Conservation (phyloP, 2,113 vertebrate species). For the Stictonetta naevosa region DNA sequence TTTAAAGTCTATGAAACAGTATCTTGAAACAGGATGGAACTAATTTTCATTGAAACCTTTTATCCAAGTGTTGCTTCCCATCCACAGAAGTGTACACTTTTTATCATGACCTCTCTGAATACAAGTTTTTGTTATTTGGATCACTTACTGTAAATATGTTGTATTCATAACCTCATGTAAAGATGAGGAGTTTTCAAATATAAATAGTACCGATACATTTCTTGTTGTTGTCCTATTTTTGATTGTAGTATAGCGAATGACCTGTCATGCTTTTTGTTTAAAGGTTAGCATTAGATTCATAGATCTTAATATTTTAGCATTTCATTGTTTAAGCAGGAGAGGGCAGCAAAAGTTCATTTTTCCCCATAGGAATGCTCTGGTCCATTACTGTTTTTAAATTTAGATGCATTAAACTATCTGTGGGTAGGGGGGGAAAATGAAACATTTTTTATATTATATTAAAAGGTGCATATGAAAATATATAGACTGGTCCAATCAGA, state of each 20-base stretch:
- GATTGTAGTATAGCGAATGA: constrained; percentile 71
- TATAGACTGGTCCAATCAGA: constrained; percentile 67
- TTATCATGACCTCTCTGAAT: constrained; percentile 48
- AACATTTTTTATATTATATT: constrained; percentile 71
- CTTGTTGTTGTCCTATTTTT: constrained; percentile 78
- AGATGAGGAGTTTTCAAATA: constrained; percentile 78
- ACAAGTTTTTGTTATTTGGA: constrained; percentile 63
- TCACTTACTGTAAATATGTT: constrained; percentile 80
- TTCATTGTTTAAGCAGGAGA: constrained; percentile 81
- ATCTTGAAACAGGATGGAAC: constrained; percentile 48
- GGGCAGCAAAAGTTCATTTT: constrained; percentile 82
- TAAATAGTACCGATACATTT: constrained; percentile 77
- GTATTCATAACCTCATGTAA: constrained; percentile 77
- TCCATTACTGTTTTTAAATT: constrained; percentile 67
- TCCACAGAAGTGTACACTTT: constrained; percentile 38
- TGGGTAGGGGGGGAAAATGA: constrained; percentile 50
- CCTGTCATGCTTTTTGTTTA: constrained; percentile 70
- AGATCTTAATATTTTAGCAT: constrained; percentile 72
- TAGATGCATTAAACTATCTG: constrained; percentile 54
- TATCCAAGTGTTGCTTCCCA: constrained; percentile 54
- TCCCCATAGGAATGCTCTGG: constrained; percentile 67
- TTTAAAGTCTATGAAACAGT: constrained; percentile 27
- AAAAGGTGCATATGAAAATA: constrained; percentile 75
- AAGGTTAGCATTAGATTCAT: constrained; percentile 65
- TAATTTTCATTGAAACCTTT: constrained; percentile 19